Conservation (phyloP, 1,140 invertebrate species). For the Drosophila neocordata region DNA sequence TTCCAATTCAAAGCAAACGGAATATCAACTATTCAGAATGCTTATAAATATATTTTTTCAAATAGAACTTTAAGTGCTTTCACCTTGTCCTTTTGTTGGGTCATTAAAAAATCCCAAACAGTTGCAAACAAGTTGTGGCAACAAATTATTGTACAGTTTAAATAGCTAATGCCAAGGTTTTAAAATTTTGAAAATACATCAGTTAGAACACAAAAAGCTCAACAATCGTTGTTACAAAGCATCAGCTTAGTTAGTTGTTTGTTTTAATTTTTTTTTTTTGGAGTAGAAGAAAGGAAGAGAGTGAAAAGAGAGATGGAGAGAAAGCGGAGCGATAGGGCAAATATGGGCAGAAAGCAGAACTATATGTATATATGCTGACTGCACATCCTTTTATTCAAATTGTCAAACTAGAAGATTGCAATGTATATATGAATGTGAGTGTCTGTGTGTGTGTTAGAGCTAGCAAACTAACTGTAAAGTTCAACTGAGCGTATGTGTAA, state of each 20-base stretch:
- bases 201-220: slow-evolving; percentile 32
- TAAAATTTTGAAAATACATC: not conserved
- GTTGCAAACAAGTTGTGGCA: no score
- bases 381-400: slow-evolving; percentile 73
- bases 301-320: no score
- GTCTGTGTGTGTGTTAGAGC: not conserved
- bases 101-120: no score
- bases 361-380: slow-evolving; percentile 40
- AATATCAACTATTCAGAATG: no score
- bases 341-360: slow-evolving; percentile 18
- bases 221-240: slow-evolving; percentile 36
- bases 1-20: no score
- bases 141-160: not conserved
- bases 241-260: not conserved
- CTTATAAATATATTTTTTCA: no score
- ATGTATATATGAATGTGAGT: not conserved
- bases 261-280: not conserved
- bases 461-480: slow-evolving; percentile 56
- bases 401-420: slow-evolving; percentile 60
- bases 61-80: no score
- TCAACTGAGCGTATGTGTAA: slow-evolving; percentile 78
- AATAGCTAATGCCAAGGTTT: not conserved
- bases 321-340: not conserved
- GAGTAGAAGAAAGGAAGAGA: not conserved
- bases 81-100: no score